Base-by-base conservation (phyloP, 2,113 vertebrate species). In the Neodon shergylaensis region DNA sequence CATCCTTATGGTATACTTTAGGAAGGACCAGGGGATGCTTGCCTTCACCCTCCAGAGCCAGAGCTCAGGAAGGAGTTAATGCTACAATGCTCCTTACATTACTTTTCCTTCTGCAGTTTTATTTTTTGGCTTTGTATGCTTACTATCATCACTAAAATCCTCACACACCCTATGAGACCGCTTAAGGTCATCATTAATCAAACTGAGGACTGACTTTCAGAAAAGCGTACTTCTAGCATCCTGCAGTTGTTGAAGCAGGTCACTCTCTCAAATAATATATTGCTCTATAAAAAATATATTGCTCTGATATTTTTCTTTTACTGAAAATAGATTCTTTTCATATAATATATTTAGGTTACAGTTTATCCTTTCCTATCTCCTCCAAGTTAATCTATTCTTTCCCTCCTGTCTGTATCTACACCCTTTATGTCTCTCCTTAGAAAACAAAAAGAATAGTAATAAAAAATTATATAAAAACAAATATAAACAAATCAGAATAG, bases 171-270 rank as follows among this genome's bases (percentile, higher is more conserved):
- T 63, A 28, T 13, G 39, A n/a, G 52, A 77, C 11, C 39, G 63
- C 28, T 73, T 63, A 79, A 42, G 86, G 19, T 44, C 95, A 33
- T 92, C 89, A 66, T 31, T 76, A 83, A 92, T 86, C 28, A 89
- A 93, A 85, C 78, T 36, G 31, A 73, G 11, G 36, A 31, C 16
- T 82, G 49, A 44, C 44, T 92, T 49, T 92, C 7, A 91, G 19
- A 16, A 92, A 79, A 79, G 11, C 28, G 7, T 17, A 49, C 70
- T 90, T 90, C 81, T 81, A 8, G 81, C 24, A 89, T 70, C 90
- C 28, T 19, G 11, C 61, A 73, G 52, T 76, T 63, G 36, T 58
- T 84, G 39, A 86, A n/a, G 49, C 42, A 84, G 91, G 49, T 28
- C 39, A 54, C 68, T 90, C 31, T 91, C 68, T 44, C 21, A 82